Evolutionary conservation across 2,113 vertebrate species (phyloP).

Genomic region (Solea solea): DNA sequence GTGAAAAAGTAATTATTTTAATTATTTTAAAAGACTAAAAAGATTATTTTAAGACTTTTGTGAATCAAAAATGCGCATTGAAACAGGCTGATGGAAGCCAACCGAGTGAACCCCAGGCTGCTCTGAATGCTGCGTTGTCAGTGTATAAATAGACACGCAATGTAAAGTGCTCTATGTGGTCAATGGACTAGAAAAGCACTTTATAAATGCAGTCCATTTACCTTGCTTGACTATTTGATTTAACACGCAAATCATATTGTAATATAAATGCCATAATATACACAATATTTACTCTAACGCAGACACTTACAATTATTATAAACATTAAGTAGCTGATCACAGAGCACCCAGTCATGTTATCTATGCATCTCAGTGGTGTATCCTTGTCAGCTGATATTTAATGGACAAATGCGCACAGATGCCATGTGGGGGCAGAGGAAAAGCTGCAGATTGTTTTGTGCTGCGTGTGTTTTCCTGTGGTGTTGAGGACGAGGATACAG

Average conservation of each 20-base stretch:
- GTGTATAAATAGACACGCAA: neutral
- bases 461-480: neutral
- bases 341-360: constrained; percentile 17
- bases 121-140: neutral
- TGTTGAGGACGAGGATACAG: neutral
- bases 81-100: no score
- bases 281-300: constrained; percentile 24
- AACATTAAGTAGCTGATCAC: constrained; percentile 36
- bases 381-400: constrained; percentile 16
- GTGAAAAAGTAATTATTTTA: no score
- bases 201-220: neutral
- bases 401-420: neutral
- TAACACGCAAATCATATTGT: constrained; percentile 10
- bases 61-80: no score
- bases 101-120: neutral
- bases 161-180: neutral
- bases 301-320: constrained; percentile 27
- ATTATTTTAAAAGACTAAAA: no score
- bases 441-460: constrained; percentile 14
- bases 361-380: constrained; percentile 33
- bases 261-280: constrained; percentile 31
- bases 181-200: neutral
- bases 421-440: neutral
- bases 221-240: neutral
- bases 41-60: no score